phyloP scores from a whole-genome alignment of 2,888 invertebrate species.

The Metalampra italica region DNA sequence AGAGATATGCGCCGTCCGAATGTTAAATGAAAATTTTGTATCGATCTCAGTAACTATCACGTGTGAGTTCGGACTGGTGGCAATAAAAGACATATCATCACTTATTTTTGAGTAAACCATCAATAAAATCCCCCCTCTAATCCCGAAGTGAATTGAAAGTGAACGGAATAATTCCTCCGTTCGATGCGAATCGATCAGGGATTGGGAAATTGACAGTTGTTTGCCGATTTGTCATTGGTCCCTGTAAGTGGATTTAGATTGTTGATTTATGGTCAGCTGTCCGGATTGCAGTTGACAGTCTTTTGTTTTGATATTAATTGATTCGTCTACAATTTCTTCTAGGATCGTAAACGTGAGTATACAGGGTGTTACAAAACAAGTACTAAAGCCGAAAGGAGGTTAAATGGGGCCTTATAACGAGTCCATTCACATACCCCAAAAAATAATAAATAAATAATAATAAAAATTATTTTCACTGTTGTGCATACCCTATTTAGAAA shows the following conservation, averaged over 20 bases:
- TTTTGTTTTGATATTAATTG: neutral
- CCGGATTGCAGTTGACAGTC: neutral
- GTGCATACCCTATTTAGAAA: too few species aligned
- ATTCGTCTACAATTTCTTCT: neutral
- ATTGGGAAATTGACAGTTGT: conserved; percentile 28
- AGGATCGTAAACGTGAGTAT: too few species aligned
- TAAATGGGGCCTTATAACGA: too few species aligned
- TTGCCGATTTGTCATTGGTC: conserved; percentile 19
- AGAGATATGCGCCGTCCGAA: too few species aligned
- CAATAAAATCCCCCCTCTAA: conserved; percentile 27
- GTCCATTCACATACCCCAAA: too few species aligned
- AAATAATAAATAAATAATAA: too few species aligned
- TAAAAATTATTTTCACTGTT: too few species aligned
- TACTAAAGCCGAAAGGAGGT: too few species aligned
- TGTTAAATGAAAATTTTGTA: too few species aligned
- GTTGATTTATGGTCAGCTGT: conserved; percentile 22
- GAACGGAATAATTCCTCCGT: conserved; percentile 31
- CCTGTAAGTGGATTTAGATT: conserved; percentile 19
- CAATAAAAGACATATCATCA: conserved; percentile 28
- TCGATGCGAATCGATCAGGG: conserved; percentile 30
- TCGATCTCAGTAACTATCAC: too few species aligned
- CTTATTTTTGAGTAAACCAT: conserved; percentile 40
- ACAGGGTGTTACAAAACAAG: too few species aligned
- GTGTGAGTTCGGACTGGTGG: conserved; percentile 6
- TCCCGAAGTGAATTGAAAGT: conserved; percentile 30